Conservation (phyloP, 2,888 invertebrate genomes). For the Piscicola geometra region DNA sequence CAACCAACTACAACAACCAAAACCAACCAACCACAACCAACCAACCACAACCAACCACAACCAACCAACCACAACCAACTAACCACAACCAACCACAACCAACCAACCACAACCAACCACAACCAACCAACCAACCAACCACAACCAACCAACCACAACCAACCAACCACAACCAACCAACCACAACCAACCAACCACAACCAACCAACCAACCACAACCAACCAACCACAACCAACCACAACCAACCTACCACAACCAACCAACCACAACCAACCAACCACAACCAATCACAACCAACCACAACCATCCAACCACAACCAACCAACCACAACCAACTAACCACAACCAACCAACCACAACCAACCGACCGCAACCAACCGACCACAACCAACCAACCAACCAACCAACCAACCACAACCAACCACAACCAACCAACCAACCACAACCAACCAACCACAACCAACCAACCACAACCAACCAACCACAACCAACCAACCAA, state of each 20-base stretch:
- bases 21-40: not conserved
- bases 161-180: not conserved
- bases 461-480: not conserved
- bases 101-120: not conserved
- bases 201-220: not conserved
- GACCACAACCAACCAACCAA: no score
- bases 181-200: not conserved
- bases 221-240: not conserved
- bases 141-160: not conserved
- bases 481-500: not conserved
- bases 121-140: not conserved
- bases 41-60: not conserved
- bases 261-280: not conserved
- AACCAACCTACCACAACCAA: not conserved
- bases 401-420: not conserved
- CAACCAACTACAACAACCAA: not conserved
- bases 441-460: not conserved
- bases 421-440: not conserved
- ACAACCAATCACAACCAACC: not conserved
- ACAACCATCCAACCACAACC: not conserved
- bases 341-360: not conserved
- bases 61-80: not conserved
- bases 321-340: not conserved
- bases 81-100: no score
- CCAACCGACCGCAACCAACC: not conserved